Evolutionary conservation across 2,888 invertebrate species (phyloP), one percentile per base, ranked within the genome.

Genomic region (Agrochola circellaris): DNA sequence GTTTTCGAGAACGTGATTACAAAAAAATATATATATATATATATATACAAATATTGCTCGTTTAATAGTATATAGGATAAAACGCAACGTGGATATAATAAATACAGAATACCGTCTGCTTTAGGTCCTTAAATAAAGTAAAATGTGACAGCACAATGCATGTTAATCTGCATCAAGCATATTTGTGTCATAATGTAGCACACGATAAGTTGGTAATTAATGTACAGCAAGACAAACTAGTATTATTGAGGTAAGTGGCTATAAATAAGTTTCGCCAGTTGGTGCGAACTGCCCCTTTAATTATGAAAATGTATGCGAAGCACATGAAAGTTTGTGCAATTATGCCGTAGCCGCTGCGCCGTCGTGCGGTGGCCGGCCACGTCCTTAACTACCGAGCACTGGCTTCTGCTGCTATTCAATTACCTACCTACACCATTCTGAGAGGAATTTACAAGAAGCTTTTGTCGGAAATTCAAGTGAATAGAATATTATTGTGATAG

Each of bases 291-390:
- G 94, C 93, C 94, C 94, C 94, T 95, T 95, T 96, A 95, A 96
- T 96, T 96, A 96, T 96, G 95, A 96, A 96, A 96, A 96, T 96
- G 95, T 96, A 96, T 96, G 96, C 96, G 93, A 92, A 95, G 96
- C 95, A 95, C 95, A 96, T 95, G 96, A 95, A 96, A 96, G 95
- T 96, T 96, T 95, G 93, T 95, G 96, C 95, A 96, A 96, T 96
- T 96, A 96, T 94, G 93, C 92, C 92, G 91, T 91, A 90, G 93
- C 91, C 93, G 91, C 88, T 87, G 88, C 91, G 92, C 88, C 85
- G 84, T 83, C 92, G 92, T 92, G 93, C 93, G 92, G 93, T 91
- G 93, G 93, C 92, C 92, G 87, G 91, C 94, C 94, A 90, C 93
- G 94, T 92, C 93, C 94, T 93, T 92, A 93, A 94, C 94, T 92